Evolutionary conservation across 2,797 vertebrate genomes (phyloP), one percentile per base, ranked within the genome.

Genomic region (Channallabes apus): DNA sequence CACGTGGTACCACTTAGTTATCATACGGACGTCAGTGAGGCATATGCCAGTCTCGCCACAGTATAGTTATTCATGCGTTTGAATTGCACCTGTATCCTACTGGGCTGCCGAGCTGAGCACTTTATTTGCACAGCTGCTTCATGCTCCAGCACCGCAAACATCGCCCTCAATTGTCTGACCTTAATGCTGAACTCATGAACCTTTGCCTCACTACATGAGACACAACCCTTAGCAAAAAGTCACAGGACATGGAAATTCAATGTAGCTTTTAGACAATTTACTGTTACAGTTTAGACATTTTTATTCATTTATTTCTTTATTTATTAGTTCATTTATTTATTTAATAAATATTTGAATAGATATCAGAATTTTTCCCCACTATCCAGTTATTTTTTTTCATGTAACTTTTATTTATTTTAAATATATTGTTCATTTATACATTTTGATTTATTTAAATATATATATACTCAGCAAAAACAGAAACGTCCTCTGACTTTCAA

Each of bases 131-230:
- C 91, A 91, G 91, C 91, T 91, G 91, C 82, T 61, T 82, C 59
- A 56, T 15, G 38, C 82, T 82, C 76, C 85, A 87, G 82, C 59
- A 78, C 75, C 59, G 69, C 87, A 87, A 86, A 86, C 84, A 82
- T 77, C 87, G 91, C 94, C 91, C 90, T 93, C 88, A 91, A 90
- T 91, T 86, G 88, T 93, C 90, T 90, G 87, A 85, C 84, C 88
- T 89, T 91, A 89, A 91, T 65, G 62, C 87, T 92, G 83, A 93
- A 91, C 90, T 83, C 88, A 68, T 90, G 89, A 93, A 92, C 92
- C 85, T 83, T 84, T 84, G 88, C 86, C 86, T 90, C 59, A 82
- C 41, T 84, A 54, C 18, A 80, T 38, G 58, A 72, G 71, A 81
- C 87, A 84, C 41, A 80, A 75, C 76, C 24, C n/a, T 51, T 24